These are phyloP conservation scores for Porites lobata DNA, from an alignment of 92 coral and sea anemone species.

Conservation along the genomic window DNA sequence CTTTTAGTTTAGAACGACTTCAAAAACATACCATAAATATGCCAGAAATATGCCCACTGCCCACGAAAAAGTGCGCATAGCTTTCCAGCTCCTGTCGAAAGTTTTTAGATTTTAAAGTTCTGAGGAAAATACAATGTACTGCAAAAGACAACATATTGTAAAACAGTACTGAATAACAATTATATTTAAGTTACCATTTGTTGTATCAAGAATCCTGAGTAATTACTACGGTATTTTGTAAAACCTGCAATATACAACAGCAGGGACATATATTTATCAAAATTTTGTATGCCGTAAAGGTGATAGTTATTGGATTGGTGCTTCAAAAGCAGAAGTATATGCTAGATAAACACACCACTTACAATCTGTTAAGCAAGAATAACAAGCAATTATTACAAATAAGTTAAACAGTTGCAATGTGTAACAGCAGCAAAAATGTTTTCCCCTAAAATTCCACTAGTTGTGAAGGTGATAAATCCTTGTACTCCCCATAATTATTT, in stretches of 20 bases:
- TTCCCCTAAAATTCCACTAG: neutral
- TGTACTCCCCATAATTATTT: neutral
- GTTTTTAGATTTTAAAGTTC: too few species aligned
- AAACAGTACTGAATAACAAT: too few species aligned
- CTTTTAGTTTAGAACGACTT: too few species aligned
- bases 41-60: too few species aligned
- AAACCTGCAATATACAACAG: neutral
- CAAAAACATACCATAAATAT: too few species aligned
- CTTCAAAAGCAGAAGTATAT: slow-evolving; percentile 9
- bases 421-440: neutral
- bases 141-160: too few species aligned
- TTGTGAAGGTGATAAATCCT: slow-evolving; percentile 1
- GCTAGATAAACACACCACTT: slow-evolving; percentile 11
- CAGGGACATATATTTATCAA: slow-evolving; percentile 1
- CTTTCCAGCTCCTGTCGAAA: too few species aligned
- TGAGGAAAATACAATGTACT: too few species aligned
- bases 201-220: too few species aligned
- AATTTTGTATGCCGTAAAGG: neutral
- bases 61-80: too few species aligned
- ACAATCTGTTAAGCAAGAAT: slow-evolving; percentile 10
- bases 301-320: slow-evolving; percentile 11
- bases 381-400: neutral
- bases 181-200: too few species aligned
- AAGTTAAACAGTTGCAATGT: neutral
- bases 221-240: neutral